Evolutionary conservation across 2,797 vertebrate genomes (phyloP), one percentile per base, ranked within the genome.

Genomic region (Tarsius wallacei): DNA sequence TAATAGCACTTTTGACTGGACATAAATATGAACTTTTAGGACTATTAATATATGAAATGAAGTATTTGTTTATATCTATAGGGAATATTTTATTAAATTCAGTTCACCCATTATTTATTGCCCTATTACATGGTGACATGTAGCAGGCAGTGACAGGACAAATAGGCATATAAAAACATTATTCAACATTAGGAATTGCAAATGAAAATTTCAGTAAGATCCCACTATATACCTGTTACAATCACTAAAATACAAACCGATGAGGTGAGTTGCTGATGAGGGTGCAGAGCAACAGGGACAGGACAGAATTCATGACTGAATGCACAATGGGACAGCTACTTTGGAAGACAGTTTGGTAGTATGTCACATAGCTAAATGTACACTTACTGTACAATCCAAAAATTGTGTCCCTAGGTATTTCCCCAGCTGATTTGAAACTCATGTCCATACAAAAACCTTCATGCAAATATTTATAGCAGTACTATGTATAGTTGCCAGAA

Each of bases 91-190:
- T 82, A 24, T 55, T 63, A 86, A 85, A 70, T 95, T 90, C 33
- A n/a, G 0, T 70, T 81, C 17, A 49, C 17, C 42, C 0, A 42
- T 3, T n/a, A 22, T 78, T 59, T 88, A 80, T 74, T 31, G 26
- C 1, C 2, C 22, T 93, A 16, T 55, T 61, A 70, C 26, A n/a
- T 36, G 63, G 70, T 74, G 36, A 81, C 33, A 61, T 59, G 66
- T 63, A 33, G 33, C n/a, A 84, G 78, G 9, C 53, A 78, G 26
- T 70, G 36, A 47, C 42, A 26, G 21, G 78, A 21, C 16, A 55
- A 88, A 78, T 42, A 77, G 61, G 21, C 42, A 71, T 70, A 53
- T 84, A 88, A 95, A 90, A 71, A 76, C 22, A 71, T 74, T 53
- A 68, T 61, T 84, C 70, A 47, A 71, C n/a, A 42, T 86, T 85